Base-by-base conservation (phyloP, 2,113 vertebrate genomes). In the Eleginops maclovinus region DNA sequence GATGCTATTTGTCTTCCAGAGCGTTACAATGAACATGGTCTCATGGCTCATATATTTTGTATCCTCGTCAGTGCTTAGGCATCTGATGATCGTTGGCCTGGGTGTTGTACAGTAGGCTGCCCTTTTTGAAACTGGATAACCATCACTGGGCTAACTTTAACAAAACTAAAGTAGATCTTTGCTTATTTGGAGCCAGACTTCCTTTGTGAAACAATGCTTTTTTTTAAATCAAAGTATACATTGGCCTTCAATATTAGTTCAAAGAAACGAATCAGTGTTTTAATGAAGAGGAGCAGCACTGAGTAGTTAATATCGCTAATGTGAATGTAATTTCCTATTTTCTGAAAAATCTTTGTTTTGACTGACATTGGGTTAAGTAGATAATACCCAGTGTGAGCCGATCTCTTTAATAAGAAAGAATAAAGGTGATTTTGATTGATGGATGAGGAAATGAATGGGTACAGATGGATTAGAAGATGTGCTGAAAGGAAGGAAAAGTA, bases 361-460 rank as follows among this genome's bases (percentile, higher is more conserved):
- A 81, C 50, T 64, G 31, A 53, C 56, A 21, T 53, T 11, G 19
- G 40, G 36, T 68, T 43, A 24, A 72, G 31, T 41, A 44, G 55
- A 49, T 60, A n/a, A 51, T 72, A 41, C 70, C 74, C 28, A 36
- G 46, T 17, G 21, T 26, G 43, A 72, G 60, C 12, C 54, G 22
- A 60, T 68, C 73, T 15, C 22, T 66, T 50, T 51, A 21, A 58
- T 16, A 75, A 59, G 46, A 10, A 22, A 60, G 31, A 26, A 49
- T 36, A 72, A 60, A 64, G 7, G 28, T 73, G 74, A n/a, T 56
- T 28, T 36, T 80, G 69, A 87, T 72, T 58, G 77, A 89, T 66
- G 54, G 65, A 68, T 44, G 26, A 70, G 66, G 22, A 61, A 77
- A 78, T 72, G 12, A 75, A 69, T 24, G 28, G 54, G 28, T 26